A percentile compares a stretch with the other conserved stretches of the same genome.
These are phyloP conservation scores for Rhinophrynus dorsalis DNA, from an alignment of 2,797 vertebrate genomes.

Conservation along the genomic window DNA sequence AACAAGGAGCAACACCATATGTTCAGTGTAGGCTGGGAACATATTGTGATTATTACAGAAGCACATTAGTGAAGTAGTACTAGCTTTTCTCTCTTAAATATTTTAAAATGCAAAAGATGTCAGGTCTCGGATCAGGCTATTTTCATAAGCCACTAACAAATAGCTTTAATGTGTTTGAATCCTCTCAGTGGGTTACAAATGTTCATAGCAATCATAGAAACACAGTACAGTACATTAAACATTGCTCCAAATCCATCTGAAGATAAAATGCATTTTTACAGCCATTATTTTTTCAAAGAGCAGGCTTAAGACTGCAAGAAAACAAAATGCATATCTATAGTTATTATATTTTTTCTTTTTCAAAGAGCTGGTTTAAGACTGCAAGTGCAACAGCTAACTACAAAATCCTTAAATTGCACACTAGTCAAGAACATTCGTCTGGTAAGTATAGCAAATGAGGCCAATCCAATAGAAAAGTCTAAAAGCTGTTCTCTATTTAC, in stretches of 20 bases:
- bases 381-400: background rate
- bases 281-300: conserved; percentile 15
- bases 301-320: conserved; percentile 2
- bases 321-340: background rate
- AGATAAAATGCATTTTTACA: conserved; percentile 23
- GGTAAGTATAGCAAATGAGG: background rate
- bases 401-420: conserved; percentile 5
- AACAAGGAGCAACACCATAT: background rate
- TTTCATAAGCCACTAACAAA: conserved; percentile 22
- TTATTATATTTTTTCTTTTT: too few relatives aligned
- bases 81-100: conserved; percentile 11
- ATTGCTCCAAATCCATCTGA: conserved; percentile 3
- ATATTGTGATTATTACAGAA: conserved; percentile 4
- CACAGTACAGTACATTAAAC: conserved; percentile 22
- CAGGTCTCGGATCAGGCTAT: conserved; percentile 15
- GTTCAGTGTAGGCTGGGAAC: conserved; percentile 2
- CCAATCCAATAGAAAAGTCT: background rate
- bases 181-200: background rate
- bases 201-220: background rate
- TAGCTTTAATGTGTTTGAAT: conserved; percentile 27
- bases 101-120: background rate
- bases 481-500: conserved; percentile 3
- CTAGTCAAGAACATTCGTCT: conserved; percentile 17
- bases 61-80: conserved; percentile 6
- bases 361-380: conserved; percentile 19